Evolutionary conservation across 2,888 invertebrate species (phyloP).

Genomic region (Drosophila hamatofila): DNA sequence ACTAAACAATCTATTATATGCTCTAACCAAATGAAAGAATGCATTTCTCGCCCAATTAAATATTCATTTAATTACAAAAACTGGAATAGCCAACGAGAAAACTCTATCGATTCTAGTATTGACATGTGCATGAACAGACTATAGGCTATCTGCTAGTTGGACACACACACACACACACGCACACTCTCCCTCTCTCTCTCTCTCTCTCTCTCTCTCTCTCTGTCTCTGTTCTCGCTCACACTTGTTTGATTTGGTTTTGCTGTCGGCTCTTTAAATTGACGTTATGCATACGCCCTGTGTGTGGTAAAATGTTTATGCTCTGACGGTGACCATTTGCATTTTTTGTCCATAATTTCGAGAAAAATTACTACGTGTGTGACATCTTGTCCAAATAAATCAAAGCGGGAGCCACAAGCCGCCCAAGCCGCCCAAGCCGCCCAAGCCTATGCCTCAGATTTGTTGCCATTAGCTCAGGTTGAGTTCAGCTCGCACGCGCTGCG

Average conservation of each 20-base stretch:
- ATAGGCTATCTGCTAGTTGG: not conserved
- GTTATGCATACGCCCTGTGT: constrained; percentile 56
- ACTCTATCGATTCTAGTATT: not conserved
- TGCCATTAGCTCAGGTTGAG: constrained; percentile 55
- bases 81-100: not conserved
- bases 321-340: constrained; percentile 59
- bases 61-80: not conserved
- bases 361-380: constrained; percentile 70
- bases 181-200: not conserved
- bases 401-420: not conserved
- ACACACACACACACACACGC: not conserved
- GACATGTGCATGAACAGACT: not conserved
- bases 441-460: constrained; percentile 53
- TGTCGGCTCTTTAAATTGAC: constrained; percentile 62
- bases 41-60: not conserved
- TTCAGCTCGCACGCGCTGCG: not conserved
- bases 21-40: not conserved
- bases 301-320: constrained; percentile 50
- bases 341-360: constrained; percentile 60
- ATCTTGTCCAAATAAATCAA: constrained; percentile 74
- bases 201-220: not conserved
- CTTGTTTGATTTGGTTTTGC: constrained; percentile 33
- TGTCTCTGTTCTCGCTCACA: not conserved
- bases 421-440: not conserved
- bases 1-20: not conserved